phyloP scores from a whole-genome alignment of 2,888 invertebrate species.

The Brachylomia viminalis region DNA sequence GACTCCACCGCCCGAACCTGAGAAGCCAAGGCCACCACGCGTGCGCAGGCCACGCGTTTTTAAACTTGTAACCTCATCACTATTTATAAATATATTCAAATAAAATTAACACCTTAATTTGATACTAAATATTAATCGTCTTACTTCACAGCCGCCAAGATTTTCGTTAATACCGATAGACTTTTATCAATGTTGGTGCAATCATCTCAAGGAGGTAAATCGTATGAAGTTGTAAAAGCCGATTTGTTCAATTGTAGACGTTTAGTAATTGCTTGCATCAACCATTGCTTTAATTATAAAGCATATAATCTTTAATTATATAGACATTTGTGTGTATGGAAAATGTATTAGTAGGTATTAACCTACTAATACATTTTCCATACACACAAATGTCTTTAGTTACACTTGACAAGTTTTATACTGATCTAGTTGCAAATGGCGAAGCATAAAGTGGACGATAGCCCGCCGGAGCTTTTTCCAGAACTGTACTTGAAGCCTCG shows the following conservation, averaged over 20 bases:
- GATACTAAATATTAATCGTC: neutral
- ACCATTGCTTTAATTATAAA: neutral
- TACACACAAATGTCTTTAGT: neutral
- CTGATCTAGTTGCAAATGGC: conserved; percentile 79
- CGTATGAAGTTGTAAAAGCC: neutral
- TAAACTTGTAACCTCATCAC: conserved; percentile 75
- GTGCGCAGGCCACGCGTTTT: conserved; percentile 80
- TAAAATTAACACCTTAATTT: neutral
- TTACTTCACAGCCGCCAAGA: conserved; percentile 81
- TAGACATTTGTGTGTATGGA: neutral
- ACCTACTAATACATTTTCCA: neutral
- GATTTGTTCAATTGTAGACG: neutral
- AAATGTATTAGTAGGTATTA: neutral
- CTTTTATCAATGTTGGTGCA: conserved; percentile 84
- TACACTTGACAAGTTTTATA: neutral
- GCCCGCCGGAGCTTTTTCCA: conserved; percentile 89
- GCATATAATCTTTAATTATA: too few relatives aligned
- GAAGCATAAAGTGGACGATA: conserved; percentile 86
- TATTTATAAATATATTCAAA: neutral
- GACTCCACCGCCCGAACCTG: conserved; percentile 85
- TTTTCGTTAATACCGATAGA: conserved; percentile 80
- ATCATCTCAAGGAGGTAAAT: conserved; percentile 85
- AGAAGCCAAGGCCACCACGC: conserved; percentile 80
- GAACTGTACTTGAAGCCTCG: conserved; percentile 88
- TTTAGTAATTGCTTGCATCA: neutral